phyloP scores from a whole-genome alignment of 2,797 vertebrate genomes.

The Melanotaenia boesemani region DNA sequence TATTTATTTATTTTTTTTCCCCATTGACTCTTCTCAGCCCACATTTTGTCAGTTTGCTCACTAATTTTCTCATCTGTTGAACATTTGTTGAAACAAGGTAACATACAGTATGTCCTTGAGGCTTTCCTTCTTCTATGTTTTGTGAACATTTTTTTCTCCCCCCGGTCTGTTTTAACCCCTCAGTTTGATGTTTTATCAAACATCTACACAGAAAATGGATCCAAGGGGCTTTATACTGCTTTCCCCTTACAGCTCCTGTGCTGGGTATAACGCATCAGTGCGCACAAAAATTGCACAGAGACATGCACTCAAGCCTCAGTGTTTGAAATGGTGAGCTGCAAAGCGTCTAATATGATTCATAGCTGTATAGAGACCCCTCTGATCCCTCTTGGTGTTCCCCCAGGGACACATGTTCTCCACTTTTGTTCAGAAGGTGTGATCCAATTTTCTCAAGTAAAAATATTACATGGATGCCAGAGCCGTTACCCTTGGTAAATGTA shows the following conservation, averaged over 20 bases:
- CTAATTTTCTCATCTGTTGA: neutral
- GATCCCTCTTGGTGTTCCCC: slow-evolving; percentile 24
- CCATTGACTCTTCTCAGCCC: slow-evolving; percentile 26
- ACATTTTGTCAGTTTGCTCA: slow-evolving; percentile 19
- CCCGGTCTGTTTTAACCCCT: neutral
- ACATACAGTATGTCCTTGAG: neutral
- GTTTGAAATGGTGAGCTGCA: slow-evolving; percentile 35
- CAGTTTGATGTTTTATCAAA: slow-evolving; percentile 33
- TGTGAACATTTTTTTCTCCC: neutral
- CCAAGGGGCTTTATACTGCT: slow-evolving; percentile 14
- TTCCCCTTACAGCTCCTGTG: neutral
- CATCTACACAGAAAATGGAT: slow-evolving; percentile 22
- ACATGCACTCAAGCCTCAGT: slow-evolving; percentile 34
- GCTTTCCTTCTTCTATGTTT: neutral
- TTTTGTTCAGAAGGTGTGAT: slow-evolving; percentile 19
- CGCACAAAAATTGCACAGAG: slow-evolving; percentile 40
- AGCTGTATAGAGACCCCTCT: slow-evolving; percentile 33
- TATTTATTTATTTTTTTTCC: slow-evolving; percentile 19
- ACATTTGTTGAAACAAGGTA: neutral
- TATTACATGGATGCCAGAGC: slow-evolving; percentile 11
- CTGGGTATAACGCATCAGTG: slow-evolving; percentile 30
- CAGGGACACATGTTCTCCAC: slow-evolving; percentile 19
- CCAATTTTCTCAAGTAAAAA: slow-evolving; percentile 5
- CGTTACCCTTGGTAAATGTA: slow-evolving; percentile 3
- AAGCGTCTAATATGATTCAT: slow-evolving; percentile 50